phyloP scores from a whole-genome alignment of 2,797 vertebrate species.

The Siniperca undulata region DNA sequence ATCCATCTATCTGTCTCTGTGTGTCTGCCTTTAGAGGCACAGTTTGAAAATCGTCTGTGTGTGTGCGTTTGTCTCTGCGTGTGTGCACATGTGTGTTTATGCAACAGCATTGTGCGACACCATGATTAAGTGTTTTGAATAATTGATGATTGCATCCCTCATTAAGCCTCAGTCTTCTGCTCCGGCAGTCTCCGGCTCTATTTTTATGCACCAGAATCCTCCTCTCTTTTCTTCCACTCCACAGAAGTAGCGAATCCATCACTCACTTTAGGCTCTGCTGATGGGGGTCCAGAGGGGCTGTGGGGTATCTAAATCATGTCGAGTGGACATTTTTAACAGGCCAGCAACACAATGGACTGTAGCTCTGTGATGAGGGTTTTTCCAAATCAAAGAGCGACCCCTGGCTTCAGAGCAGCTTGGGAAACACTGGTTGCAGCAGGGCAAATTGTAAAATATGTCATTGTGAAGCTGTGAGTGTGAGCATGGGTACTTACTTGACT shows the following conservation, averaged over 20 bases:
- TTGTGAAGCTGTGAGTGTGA: conserved; percentile 14
- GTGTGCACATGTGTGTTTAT: conserved; percentile 64
- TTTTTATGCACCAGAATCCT: conserved; percentile 69
- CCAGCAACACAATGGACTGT: conserved; percentile 26
- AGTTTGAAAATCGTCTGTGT: conserved; percentile 29
- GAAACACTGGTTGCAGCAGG: conserved; percentile 1
- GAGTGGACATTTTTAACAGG: conserved; percentile 70
- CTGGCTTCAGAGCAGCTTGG: conserved; percentile 37
- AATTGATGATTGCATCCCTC: conserved; percentile 84
- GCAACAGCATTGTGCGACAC: conserved; percentile 66
- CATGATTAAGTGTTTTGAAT: conserved; percentile 85
- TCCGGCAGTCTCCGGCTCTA: conserved; percentile 58
- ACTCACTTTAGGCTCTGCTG: conserved; percentile 58
- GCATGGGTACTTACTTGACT: background rate
- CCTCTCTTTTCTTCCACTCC: conserved; percentile 53
- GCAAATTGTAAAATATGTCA: conserved; percentile 4
- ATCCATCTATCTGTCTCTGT: conserved; percentile 30
- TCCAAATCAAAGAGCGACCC: conserved; percentile 34
- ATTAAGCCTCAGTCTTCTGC: conserved; percentile 80
- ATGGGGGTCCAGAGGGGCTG: conserved; percentile 56
- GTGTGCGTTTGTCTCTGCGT: conserved; percentile 1
- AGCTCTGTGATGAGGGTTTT: conserved; percentile 34
- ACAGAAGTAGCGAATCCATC: conserved; percentile 71
- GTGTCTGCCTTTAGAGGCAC: conserved; percentile 41
- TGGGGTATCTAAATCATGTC: conserved; percentile 68